Base-by-base conservation (phyloP, 1,140 invertebrate genomes). In the Hyles euphorbiae region DNA sequence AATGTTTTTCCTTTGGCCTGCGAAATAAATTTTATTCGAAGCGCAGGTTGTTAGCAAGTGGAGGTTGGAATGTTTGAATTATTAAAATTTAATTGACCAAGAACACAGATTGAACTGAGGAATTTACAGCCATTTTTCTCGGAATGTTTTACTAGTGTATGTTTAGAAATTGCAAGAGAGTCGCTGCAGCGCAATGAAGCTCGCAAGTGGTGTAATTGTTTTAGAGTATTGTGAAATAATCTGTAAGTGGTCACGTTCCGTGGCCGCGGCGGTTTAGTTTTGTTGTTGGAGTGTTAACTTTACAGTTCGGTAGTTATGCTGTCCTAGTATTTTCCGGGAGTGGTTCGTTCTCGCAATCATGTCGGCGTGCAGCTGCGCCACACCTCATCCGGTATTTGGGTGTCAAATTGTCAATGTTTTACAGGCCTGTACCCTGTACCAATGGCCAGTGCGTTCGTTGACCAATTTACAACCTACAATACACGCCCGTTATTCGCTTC, bases 1-100 rank as follows among this genome's bases (percentile, higher is more conserved):
- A 76, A 76, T 70, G 68, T 73, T 76, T 72, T 70, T 68, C 64
- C 61, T 63, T 68, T 76, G 76, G 82, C 74, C 81, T 78, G 69
- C 61, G 69, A 76, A 81, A 86, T 73, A 83, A 74, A 85, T 80
- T 78, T 76, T 62, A 78, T 72, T 72, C 55, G 67, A 68, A 65
- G 65, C 56, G 49, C 59, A 59, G 60, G 54, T 68, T 67, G 64
- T 68, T 67, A 47, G 22, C 58, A 64, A 65, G 56, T 61, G 59
- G 55, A 49, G 47, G 45, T 66, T 57, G 56, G 43, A 59, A 53
- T 58, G 57, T 61, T 59, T 67, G 61, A 69, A 58, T 60, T 68
- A 69, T 68, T 70, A 60, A 67, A 53, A 62, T 66, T 59, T 61
- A 63, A 66, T 60, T 62, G 67, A 54, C 36, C n/a, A 32, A 52